These are phyloP conservation scores for Linnaemya tessellans DNA, from an alignment of 2,888 invertebrate species.

Conservation along the genomic window DNA sequence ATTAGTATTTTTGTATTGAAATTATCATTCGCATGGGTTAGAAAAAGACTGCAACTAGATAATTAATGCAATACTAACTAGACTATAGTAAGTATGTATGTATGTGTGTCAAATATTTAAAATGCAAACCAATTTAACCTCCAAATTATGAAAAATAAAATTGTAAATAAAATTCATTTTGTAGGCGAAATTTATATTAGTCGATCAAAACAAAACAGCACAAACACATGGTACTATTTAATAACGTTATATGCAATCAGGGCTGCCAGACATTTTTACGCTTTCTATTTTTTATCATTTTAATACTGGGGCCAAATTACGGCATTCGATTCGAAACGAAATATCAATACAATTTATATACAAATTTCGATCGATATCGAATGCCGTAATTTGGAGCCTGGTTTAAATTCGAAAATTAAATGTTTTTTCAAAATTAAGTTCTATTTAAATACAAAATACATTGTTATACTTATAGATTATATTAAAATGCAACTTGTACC, in stretches of 20 bases:
- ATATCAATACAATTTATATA: too few relatives aligned
- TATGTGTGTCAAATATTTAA: not conserved
- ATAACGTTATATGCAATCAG: not conserved
- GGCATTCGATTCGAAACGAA: too few relatives aligned
- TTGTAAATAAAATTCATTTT: not conserved
- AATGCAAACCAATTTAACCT: conserved; percentile 15
- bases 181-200: conserved; percentile 6
- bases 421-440: too few relatives aligned
- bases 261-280: too few relatives aligned
- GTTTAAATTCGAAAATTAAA: too few relatives aligned
- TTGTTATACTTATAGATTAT: too few relatives aligned
- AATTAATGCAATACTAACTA: conserved; percentile 45
- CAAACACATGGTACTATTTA: not conserved
- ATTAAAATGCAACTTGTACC: too few relatives aligned
- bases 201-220: not conserved
- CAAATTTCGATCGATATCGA: too few relatives aligned
- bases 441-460: too few relatives aligned
- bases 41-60: conserved; percentile 50
- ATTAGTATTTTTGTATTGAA: conserved; percentile 22
- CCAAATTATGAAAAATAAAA: not conserved
- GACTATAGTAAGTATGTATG: not conserved
- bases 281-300: too few relatives aligned
- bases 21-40: conserved; percentile 44
- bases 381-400: too few relatives aligned
- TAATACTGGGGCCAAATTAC: too few relatives aligned